phyloP scores from a whole-genome alignment of 2,113 vertebrate genomes.

The Bungarus multicinctus region DNA sequence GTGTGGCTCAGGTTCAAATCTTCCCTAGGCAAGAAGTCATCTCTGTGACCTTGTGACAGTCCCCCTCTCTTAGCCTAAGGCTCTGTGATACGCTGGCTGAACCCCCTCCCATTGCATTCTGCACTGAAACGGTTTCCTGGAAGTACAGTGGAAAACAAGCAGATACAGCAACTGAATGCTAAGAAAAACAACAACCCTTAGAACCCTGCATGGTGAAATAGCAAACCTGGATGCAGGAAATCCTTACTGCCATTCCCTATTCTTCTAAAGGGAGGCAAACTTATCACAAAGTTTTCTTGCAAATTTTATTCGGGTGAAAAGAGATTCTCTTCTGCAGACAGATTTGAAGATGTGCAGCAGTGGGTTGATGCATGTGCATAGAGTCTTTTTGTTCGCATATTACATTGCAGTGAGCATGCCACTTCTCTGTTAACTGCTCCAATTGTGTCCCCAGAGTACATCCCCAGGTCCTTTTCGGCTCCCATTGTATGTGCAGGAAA shows the following conservation, averaged over 20 bases:
- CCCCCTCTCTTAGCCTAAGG: background rate
- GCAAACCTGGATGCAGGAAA: background rate
- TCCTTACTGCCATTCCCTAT: background rate
- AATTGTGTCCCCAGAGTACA: background rate
- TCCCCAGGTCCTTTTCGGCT: background rate
- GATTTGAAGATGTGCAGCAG: background rate
- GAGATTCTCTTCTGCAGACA: background rate
- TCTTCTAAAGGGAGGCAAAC: background rate
- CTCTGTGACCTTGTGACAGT: background rate
- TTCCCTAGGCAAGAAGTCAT: background rate
- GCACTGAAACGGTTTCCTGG: background rate
- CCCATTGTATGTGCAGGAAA: background rate
- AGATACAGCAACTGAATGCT: background rate
- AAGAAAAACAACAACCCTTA: background rate
- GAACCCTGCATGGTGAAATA: background rate
- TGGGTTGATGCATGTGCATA: background rate
- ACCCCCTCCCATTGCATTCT: background rate
- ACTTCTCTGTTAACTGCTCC: background rate
- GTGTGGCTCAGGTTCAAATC: background rate
- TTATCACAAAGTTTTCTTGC: background rate
- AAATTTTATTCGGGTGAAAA: background rate
- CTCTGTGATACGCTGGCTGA: background rate
- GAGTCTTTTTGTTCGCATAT: background rate
- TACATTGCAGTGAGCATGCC: background rate
- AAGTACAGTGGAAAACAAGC: background rate